A percentile compares a stretch with the other conserved stretches of the same genome.
phyloP scores from a whole-genome alignment of 2,113 vertebrate genomes.

The Silurus glanis region DNA sequence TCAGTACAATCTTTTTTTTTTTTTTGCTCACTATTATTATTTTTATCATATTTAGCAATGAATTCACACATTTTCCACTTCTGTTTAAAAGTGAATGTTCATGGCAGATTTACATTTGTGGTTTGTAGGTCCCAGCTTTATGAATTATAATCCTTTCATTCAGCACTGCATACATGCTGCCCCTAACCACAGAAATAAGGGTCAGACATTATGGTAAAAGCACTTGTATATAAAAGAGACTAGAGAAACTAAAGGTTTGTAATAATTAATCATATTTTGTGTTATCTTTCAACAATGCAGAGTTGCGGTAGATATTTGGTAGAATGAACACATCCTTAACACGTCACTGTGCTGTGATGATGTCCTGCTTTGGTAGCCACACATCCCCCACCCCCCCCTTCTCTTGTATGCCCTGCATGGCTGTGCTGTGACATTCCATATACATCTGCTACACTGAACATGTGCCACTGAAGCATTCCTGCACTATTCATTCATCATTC shows the following conservation, averaged over 20 bases:
- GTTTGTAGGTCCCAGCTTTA: neutral
- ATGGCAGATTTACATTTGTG: neutral
- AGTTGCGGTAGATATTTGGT: neutral
- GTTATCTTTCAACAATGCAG: neutral
- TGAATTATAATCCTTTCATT: neutral
- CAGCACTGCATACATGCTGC: neutral
- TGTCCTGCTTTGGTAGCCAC: neutral
- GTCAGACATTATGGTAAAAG: neutral
- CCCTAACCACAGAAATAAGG: neutral
- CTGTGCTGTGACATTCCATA: constrained; percentile 15
- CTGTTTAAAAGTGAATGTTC: neutral
- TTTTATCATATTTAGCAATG: neutral
- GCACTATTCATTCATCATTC: neutral
- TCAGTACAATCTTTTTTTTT: neutral
- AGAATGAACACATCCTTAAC: neutral
- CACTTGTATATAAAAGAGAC: neutral
- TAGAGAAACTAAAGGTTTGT: neutral
- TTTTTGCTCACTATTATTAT: neutral
- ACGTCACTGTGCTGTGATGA: neutral
- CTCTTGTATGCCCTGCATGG: constrained; percentile 8
- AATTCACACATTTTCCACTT: too few relatives aligned
- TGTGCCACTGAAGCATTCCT: neutral
- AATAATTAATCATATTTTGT: neutral
- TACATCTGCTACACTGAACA: neutral
- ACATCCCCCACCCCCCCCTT: neutral